phyloP scores from a whole-genome alignment of 64 coral and sea anemone genomes.

The Trachythela sp. region DNA sequence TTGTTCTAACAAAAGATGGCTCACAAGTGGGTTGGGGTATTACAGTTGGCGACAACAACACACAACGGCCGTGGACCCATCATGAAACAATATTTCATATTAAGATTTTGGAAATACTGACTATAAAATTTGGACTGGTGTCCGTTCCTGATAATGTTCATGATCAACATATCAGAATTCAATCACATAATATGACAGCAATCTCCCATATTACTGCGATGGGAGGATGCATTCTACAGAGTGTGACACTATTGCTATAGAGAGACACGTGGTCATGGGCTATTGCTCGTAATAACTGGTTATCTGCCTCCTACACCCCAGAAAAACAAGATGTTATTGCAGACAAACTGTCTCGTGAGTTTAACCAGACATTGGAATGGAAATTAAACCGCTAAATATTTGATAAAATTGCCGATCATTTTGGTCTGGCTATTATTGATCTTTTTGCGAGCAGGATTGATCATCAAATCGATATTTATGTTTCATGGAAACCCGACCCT shows the following conservation, averaged over 20 bases:
- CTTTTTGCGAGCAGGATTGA: too few species aligned
- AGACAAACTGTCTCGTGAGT: too few species aligned
- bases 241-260: neutral
- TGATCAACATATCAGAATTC: neutral
- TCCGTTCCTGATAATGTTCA: neutral
- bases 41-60: neutral
- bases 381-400: too few species aligned
- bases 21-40: neutral
- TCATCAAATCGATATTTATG: too few species aligned
- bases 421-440: too few species aligned
- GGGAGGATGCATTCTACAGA: neutral
- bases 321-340: too few species aligned
- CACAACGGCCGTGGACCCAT: neutral
- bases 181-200: neutral
- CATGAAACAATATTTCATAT: neutral
- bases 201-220: neutral
- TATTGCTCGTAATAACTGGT: neutral
- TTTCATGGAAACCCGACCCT: too few species aligned
- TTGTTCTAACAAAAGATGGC: neutral
- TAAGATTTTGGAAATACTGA: neutral
- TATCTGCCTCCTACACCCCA: too few species aligned
- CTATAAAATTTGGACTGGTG: neutral
- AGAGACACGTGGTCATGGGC: neutral
- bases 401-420: too few species aligned
- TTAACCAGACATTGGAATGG: too few species aligned